A percentile compares a stretch with the other conserved stretches of the same genome.
phyloP scores from a whole-genome alignment of 2,888 invertebrate genomes.

The Harmothoe impar region DNA sequence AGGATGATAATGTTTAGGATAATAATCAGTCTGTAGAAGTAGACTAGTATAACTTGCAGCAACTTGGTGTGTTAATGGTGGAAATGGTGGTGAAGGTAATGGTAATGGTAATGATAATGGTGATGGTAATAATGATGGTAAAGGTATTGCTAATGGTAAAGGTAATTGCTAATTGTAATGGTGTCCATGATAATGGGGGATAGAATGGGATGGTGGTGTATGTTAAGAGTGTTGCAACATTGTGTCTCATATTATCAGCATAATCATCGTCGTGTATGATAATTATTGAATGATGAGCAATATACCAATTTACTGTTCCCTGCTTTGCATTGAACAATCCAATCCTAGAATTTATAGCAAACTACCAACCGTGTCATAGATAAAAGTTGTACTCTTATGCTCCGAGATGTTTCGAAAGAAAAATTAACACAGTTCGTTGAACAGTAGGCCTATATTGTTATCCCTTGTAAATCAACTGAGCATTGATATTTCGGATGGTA shows the following conservation, averaged over 20 bases:
- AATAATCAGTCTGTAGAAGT: neutral
- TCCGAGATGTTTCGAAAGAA: neutral
- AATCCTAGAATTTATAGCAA: no score
- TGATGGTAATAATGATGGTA: conserved; percentile 65
- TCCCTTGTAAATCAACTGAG: no score
- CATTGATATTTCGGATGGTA: no score
- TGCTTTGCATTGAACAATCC: no score
- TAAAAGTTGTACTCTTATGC: neutral
- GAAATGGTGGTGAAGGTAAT: conserved; percentile 24
- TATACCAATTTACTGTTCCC: conserved; percentile 5
- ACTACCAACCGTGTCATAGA: neutral
- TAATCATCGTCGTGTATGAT: neutral
- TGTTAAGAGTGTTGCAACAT: neutral
- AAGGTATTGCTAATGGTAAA: conserved; percentile 50
- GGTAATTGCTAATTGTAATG: conserved; percentile 57
- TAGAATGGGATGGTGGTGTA: neutral
- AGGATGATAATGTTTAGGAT: neutral
- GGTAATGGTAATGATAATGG: conserved; percentile 63
- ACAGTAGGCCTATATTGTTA: no score
- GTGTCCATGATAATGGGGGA: conserved; percentile 61
- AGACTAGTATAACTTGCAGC: neutral
- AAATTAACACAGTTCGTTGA: no score
- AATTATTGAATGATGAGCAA: neutral
- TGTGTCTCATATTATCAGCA: neutral
- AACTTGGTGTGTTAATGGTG: neutral